Base-by-base conservation (phyloP, 2,797 vertebrate genomes). In the Avahi laniger region DNA sequence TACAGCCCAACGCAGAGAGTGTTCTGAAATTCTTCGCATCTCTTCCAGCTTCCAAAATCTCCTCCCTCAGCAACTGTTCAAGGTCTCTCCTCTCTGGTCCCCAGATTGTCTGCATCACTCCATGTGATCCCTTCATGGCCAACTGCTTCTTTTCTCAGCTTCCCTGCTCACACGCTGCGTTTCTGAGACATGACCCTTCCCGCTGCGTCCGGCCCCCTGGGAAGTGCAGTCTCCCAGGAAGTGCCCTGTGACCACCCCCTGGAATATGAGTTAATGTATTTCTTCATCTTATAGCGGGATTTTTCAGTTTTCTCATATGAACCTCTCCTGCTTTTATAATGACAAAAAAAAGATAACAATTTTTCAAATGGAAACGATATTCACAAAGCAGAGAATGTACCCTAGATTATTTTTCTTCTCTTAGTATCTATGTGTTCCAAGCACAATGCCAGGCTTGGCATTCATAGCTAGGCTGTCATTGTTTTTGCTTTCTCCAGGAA, bases 401-500 rank as follows among this genome's bases (percentile, higher is more conserved):
- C 50, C 78, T 33, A 7, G 12, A 26, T 38, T 67, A 3, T 95
- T 33, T 2, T 61, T 46, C 73, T 89, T 69, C 14, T 67, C 26
- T 48, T 4, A 17, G 2, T 43, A 20, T 24, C 41, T 76, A 4
- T 75, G 54, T 89, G 20, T 48, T 30, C 43, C 46, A 48, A 93
- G 78, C 48, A 26, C 11, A 15, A 2, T 61, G 26, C 35, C 57
- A 41, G 22, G 41, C 59, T 28, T 18, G 5, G 12, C 50, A 8
- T 82, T 83, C 38, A 8, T 12, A 33, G 38, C 35, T 38, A 13
- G 20, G 5, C 43, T 1, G 38, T 67, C 67, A 4, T 35, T 54
- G 13, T 26, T 75, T 96, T 59, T 70, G 94, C 82, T 38, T 83
- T 61, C 73, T 59, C 1, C 98, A 99, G 99, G 99, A 99, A 97